phyloP scores from a whole-genome alignment of 1,140 invertebrate genomes.

The Globodera ellingtonae region DNA sequence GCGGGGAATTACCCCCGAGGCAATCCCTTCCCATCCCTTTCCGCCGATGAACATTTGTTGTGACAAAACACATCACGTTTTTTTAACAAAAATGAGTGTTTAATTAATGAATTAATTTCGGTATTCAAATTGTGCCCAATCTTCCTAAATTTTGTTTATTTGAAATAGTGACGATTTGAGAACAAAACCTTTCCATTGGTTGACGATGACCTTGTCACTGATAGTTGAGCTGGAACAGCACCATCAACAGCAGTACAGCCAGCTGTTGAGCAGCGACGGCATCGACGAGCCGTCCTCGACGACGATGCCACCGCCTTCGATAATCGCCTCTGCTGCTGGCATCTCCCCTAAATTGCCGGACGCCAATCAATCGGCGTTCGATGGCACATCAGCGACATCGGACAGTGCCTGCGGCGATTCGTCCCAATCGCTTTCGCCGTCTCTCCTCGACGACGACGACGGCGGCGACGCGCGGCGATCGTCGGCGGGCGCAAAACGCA shows the following conservation, averaged over 20 bases:
- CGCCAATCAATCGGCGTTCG: not conserved
- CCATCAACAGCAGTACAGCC: not conserved
- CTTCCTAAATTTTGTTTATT: no score
- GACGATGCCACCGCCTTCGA: not conserved
- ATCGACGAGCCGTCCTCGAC: not conserved
- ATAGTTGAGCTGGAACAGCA: not conserved
- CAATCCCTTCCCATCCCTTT: no score
- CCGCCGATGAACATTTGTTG: no score
- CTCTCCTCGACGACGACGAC: not conserved
- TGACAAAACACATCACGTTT: no score
- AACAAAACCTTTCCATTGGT: not conserved
- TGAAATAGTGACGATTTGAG: no score
- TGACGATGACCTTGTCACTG: not conserved
- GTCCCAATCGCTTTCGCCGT: conserved; percentile 4
- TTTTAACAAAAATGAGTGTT: no score
- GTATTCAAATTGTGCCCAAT: no score
- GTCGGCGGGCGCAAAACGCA: conserved; percentile 6
- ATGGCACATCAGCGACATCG: not conserved
- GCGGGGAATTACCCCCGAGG: no score
- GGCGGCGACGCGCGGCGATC: not conserved
- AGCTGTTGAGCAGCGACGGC: not conserved
- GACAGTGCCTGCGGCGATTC: not conserved
- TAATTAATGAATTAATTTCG: no score
- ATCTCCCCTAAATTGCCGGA: not conserved
- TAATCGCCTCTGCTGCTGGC: not conserved